phyloP scores from a whole-genome alignment of 1,140 invertebrate species.

The Zeugodacus cucurbitae region DNA sequence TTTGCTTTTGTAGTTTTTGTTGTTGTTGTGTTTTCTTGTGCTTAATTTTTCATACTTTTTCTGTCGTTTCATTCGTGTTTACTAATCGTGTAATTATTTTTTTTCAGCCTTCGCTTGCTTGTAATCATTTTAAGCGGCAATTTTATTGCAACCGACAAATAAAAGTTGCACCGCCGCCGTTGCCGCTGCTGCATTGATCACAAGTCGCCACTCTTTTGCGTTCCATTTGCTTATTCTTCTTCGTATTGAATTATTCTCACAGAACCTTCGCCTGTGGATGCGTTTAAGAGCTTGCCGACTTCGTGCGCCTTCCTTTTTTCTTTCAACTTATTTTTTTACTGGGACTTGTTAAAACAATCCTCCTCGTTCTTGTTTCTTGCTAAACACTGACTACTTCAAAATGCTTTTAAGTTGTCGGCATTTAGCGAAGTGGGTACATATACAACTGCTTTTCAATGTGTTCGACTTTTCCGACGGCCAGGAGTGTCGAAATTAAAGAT shows the following conservation, averaged over 20 bases:
- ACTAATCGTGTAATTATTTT: neutral
- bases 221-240: neutral
- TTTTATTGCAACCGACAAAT: neutral
- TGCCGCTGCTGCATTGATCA: neutral
- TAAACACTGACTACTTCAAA: conserved; percentile 2
- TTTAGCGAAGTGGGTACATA: neutral
- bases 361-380: neutral
- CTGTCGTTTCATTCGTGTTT: neutral
- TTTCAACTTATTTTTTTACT: neutral
- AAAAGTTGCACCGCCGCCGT: neutral
- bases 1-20: neutral
- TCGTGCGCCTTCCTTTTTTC: neutral
- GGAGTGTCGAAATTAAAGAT: neutral
- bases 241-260: neutral
- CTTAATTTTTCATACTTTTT: neutral
- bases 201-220: neutral
- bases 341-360: neutral
- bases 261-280: neutral
- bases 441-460: neutral
- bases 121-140: conserved; percentile 17
- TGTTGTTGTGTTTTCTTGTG: neutral
- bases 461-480: neutral
- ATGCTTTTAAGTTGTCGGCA: conserved; percentile 26
- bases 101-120: neutral
- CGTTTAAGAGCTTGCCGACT: neutral